Evolutionary conservation across 2,888 invertebrate genomes (phyloP).

Genomic region (Sminthurides aquaticus): DNA sequence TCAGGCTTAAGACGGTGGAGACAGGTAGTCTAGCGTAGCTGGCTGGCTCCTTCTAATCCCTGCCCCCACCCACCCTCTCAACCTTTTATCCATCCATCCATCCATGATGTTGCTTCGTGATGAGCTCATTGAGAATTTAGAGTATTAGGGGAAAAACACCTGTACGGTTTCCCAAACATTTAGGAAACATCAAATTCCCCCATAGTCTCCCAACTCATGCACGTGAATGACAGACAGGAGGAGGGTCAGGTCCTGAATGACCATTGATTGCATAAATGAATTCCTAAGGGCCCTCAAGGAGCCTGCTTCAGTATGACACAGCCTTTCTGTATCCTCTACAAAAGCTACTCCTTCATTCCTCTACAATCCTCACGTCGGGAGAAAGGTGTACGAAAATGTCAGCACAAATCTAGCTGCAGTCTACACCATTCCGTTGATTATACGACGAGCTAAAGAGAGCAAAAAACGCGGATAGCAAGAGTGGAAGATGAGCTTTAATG

Average conservation of each 20-base stretch:
- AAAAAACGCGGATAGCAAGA: no score
- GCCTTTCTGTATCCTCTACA: no score
- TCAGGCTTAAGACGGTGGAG: background rate
- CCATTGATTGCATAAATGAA: background rate
- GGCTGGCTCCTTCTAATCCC: no score
- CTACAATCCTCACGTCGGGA: no score
- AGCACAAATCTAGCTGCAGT: no score
- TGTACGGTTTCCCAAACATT: background rate
- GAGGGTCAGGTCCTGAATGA: background rate
- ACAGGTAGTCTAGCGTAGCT: constrained; percentile 1
- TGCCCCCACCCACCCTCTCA: no score
- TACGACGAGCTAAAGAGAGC: no score
- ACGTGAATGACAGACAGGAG: background rate
- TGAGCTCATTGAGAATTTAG: background rate
- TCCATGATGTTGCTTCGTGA: background rate
- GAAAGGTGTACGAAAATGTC: no score
- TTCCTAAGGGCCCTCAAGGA: background rate
- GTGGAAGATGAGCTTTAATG: no score
- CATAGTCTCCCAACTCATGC: background rate
- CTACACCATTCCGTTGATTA: no score
- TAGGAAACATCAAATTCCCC: background rate
- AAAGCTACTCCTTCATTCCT: no score
- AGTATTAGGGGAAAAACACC: background rate
- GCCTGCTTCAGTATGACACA: background rate
- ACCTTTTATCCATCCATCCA: background rate